Conservation (phyloP, 2,888 invertebrate genomes). For the Drosophila kambysellisi region DNA sequence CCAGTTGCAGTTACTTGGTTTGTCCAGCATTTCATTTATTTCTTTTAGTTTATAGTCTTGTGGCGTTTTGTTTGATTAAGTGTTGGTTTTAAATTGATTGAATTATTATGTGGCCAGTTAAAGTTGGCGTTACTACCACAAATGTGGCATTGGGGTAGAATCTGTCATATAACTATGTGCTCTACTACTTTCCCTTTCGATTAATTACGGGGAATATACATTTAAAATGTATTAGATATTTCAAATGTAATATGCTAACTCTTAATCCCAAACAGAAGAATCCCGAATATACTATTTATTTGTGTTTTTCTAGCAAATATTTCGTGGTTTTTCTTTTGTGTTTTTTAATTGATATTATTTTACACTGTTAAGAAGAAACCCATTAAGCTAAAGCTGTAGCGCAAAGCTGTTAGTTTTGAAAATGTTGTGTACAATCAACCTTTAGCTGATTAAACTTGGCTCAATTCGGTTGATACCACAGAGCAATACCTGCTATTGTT, state of each 20-base stretch:
- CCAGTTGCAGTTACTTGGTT: conserved; percentile 8
- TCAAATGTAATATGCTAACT: no score
- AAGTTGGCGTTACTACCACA: conserved; percentile 13
- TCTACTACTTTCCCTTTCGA: neutral
- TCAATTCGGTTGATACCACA: conserved; percentile 25
- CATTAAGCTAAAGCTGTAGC: conserved; percentile 13
- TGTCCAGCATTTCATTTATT: conserved; percentile 20
- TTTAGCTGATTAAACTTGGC: conserved; percentile 49
- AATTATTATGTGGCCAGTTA: conserved; percentile 65
- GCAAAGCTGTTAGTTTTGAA: conserved; percentile 16
- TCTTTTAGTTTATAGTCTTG: conserved; percentile 31
- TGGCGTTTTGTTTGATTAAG: conserved; percentile 63
- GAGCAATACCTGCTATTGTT: conserved; percentile 41
- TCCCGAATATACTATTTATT: neutral
- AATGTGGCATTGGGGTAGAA: conserved; percentile 8
- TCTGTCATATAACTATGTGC: neutral
- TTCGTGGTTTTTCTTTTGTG: neutral
- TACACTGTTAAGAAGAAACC: neutral
- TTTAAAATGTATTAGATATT: neutral
- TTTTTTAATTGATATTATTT: neutral
- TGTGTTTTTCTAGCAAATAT: neutral
- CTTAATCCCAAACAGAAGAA: neutral
- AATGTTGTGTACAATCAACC: conserved; percentile 24
- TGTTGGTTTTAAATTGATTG: conserved; percentile 76
- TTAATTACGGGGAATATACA: neutral